phyloP scores from a whole-genome alignment of 2,113 vertebrate genomes.

The Chaetodon trifascialis region DNA sequence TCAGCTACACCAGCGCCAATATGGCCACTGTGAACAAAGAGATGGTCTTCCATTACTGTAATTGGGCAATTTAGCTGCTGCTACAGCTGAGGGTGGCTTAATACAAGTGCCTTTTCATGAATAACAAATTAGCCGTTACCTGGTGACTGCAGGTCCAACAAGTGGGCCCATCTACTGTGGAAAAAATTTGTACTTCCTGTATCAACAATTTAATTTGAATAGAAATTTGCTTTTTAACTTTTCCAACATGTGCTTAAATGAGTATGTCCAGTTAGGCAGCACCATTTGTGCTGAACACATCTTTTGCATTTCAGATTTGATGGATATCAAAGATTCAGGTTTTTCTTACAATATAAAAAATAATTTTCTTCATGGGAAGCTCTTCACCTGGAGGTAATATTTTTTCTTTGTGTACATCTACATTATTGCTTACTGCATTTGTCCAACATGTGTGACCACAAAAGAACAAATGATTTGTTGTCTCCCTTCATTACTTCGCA shows the following conservation, averaged over 20 bases:
- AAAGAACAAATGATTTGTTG: not conserved
- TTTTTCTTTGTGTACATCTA: not conserved
- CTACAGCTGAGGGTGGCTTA: conserved; percentile 57
- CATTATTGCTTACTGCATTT: not conserved
- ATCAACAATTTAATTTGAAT: conserved; percentile 46
- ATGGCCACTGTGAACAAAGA: conserved; percentile 70
- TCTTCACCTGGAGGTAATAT: not conserved
- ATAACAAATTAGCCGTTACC: conserved; percentile 71
- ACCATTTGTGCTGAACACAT: not conserved
- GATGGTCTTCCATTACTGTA: conserved; percentile 70
- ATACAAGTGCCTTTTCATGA: conserved; percentile 73
- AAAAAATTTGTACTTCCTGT: conserved; percentile 26
- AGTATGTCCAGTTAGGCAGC: not conserved
- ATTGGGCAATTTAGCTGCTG: conserved; percentile 77
- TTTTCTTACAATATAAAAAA: not conserved
- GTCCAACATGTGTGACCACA: not conserved
- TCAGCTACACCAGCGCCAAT: conserved; percentile 33
- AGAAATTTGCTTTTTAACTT: conserved; percentile 21
- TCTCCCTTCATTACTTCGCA: not conserved
- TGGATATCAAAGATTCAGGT: not conserved
- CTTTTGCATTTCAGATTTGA: not conserved
- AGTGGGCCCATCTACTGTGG: conserved; percentile 28
- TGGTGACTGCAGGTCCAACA: conserved; percentile 68
- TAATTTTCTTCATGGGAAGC: not conserved
- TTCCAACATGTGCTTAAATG: not conserved